phyloP scores from a whole-genome alignment of 2,888 invertebrate species.

The Pandemis heparana region DNA sequence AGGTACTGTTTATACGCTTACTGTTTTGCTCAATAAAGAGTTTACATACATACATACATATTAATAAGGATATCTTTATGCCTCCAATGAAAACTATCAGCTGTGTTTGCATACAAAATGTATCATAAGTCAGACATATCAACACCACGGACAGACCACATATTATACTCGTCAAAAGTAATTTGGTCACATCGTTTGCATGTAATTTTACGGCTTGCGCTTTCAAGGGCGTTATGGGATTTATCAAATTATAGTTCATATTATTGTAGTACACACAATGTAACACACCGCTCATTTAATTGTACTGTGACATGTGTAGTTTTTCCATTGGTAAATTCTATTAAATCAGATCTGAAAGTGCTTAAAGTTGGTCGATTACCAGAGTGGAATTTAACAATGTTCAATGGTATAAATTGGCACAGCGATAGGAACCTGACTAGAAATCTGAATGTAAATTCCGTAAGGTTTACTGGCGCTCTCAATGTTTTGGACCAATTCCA shows the following conservation, averaged over 20 bases:
- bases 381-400: constrained; percentile 7
- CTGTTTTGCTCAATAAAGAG: too few relatives aligned
- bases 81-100: not conserved
- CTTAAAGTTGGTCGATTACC: not conserved
- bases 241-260: not conserved
- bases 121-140: too few relatives aligned
- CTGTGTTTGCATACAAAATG: not conserved
- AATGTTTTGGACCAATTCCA: constrained; percentile 17
- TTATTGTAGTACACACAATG: not conserved
- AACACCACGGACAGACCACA: not conserved
- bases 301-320: not conserved
- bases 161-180: not conserved
- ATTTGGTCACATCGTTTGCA: not conserved
- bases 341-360: not conserved
- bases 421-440: constrained; percentile 39
- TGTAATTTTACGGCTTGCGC: not conserved
- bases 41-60: too few relatives aligned
- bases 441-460: constrained; percentile 39
- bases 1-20: too few relatives aligned
- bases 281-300: not conserved
- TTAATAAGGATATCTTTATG: too few relatives aligned
- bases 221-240: not conserved
- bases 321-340: not conserved
- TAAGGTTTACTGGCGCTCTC: constrained; percentile 7
- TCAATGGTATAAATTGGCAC: constrained; percentile 28